These are phyloP conservation scores for Copidosoma aretas DNA, from an alignment of 2,888 invertebrate species.

Conservation along the genomic window DNA sequence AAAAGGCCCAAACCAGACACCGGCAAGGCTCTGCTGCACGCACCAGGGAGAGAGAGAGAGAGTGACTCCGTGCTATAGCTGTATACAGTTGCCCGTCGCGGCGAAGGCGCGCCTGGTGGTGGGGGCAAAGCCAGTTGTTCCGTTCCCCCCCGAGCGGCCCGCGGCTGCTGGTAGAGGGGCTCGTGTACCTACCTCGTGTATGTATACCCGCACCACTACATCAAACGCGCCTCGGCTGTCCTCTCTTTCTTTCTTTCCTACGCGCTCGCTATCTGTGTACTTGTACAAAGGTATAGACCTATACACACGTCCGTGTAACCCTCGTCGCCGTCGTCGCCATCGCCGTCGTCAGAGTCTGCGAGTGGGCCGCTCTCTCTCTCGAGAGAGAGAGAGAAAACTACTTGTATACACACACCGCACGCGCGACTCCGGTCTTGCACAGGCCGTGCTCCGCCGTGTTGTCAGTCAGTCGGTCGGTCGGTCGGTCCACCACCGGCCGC, in stretches of 20 bases:
- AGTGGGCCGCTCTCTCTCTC: not conserved
- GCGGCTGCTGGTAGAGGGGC: too few relatives aligned
- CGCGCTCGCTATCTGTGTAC: not conserved
- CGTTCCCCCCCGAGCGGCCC: not conserved
- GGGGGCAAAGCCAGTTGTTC: not conserved
- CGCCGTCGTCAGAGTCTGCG: not conserved
- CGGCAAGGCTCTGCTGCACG: too few relatives aligned
- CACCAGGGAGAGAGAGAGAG: too few relatives aligned
- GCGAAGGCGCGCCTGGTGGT: not conserved
- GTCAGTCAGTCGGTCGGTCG: constrained; percentile 56
- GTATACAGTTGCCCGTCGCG: too few relatives aligned
- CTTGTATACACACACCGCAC: constrained; percentile 6
- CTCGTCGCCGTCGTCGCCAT: not conserved
- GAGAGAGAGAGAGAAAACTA: constrained; percentile 29
- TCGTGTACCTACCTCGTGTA: not conserved
- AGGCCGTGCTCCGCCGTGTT: constrained; percentile 49
- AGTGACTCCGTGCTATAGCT: too few relatives aligned
- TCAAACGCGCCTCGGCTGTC: not conserved
- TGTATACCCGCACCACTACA: not conserved
- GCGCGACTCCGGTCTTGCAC: constrained; percentile 49
- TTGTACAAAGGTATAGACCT: not conserved
- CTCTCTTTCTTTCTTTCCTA: constrained; percentile 4
- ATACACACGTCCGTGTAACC: not conserved
- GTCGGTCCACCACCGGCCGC: constrained; percentile 55
- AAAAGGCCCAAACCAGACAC: too few relatives aligned